Conservation (phyloP, 2,797 vertebrate species). For the Basileuterus tristriatus region DNA sequence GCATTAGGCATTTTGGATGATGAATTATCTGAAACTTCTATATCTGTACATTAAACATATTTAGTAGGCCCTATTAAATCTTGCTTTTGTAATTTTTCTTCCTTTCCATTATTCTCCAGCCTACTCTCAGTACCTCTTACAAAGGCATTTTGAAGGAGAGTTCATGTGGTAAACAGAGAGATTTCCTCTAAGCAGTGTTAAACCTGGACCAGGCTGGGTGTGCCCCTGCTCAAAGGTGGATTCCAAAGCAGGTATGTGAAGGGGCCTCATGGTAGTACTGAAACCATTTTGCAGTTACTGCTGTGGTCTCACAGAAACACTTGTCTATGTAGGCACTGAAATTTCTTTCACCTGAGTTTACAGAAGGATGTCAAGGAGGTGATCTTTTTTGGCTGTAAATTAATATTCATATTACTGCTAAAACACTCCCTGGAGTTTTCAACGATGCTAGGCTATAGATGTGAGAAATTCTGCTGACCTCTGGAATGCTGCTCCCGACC, state of each 20-base stretch:
- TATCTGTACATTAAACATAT: background rate
- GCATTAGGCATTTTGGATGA: background rate
- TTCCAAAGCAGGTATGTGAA: background rate
- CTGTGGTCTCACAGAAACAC: background rate
- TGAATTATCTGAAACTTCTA: background rate
- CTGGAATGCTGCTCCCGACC: accelerated
- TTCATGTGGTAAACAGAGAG: background rate
- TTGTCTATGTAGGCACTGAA: background rate
- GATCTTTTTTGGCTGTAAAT: background rate
- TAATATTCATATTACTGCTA: background rate
- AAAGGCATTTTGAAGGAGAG: background rate
- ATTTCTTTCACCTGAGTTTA: background rate
- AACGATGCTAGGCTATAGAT: background rate
- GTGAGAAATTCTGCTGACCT: background rate
- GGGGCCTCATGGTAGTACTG: accelerated
- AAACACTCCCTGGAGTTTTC: background rate
- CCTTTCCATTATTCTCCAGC: background rate
- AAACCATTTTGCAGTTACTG: background rate
- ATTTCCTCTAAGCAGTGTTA: background rate
- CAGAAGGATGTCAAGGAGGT: background rate
- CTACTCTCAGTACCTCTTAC: background rate
- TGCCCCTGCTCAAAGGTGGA: background rate
- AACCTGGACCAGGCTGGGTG: background rate
- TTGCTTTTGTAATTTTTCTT: background rate
- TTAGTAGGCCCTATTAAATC: background rate